phyloP scores from a whole-genome alignment of 2,797 vertebrate genomes.

The Stomatorhinus walkeri region DNA sequence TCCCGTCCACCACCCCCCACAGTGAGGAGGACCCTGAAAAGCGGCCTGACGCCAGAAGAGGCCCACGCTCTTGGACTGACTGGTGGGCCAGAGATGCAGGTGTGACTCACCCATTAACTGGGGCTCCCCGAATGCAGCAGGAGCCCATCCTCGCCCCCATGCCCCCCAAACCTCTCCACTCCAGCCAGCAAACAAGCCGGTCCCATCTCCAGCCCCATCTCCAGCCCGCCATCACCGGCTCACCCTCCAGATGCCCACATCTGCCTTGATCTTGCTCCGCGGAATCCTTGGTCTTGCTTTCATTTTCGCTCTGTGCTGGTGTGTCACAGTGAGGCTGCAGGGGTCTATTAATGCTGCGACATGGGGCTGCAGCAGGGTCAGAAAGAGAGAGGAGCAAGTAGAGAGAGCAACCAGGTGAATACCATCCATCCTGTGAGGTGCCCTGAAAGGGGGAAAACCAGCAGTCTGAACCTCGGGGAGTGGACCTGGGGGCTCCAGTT shows the following conservation, averaged over 20 bases:
- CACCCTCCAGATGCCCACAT: neutral
- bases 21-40: slow-evolving; percentile 95
- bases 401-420: neutral
- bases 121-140: neutral
- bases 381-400: neutral
- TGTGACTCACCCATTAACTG: slow-evolving; percentile 59
- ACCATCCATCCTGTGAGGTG: neutral
- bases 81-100: slow-evolving; percentile 83
- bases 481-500: neutral
- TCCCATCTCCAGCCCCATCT: neutral
- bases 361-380: neutral
- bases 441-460: neutral
- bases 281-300: slow-evolving; percentile 40
- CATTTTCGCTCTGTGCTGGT: neutral
- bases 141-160: slow-evolving; percentile 25
- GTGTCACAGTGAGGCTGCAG: neutral
- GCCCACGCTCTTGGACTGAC: slow-evolving; percentile 85
- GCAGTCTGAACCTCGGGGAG: neutral
- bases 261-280: slow-evolving; percentile 29
- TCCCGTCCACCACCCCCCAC: slow-evolving; percentile 1
- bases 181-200: neutral
- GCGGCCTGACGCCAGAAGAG: slow-evolving; percentile 85
- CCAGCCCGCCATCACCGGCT: neutral
- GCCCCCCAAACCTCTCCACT: slow-evolving; percentile 12
- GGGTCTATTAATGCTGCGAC: neutral